Percentiles rank a stretch among this genome's conserved stretches.
Conservation (phyloP, 2,888 invertebrate genomes). For the Patella caerulea region DNA sequence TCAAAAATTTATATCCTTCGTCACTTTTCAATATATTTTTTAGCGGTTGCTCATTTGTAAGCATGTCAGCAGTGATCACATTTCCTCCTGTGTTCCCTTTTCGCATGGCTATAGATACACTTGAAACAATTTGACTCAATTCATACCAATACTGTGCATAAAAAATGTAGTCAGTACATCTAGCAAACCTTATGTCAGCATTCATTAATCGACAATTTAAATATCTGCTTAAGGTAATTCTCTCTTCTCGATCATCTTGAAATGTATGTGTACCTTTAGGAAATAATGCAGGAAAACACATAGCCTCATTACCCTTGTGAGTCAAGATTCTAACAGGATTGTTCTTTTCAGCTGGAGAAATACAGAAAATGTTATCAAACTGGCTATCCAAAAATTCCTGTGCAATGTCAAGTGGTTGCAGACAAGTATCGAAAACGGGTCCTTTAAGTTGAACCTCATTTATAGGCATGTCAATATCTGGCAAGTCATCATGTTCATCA, state of each 20-base stretch:
- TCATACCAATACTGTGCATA: slow-evolving; percentile 31
- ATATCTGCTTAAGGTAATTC: slow-evolving; percentile 20
- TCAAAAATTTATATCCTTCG: slow-evolving; percentile 22
- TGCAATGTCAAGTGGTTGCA: slow-evolving; percentile 32
- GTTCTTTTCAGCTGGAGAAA: slow-evolving; percentile 36
- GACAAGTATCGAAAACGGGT: slow-evolving; percentile 24
- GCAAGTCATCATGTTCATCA: neutral
- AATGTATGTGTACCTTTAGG: slow-evolving; percentile 23
- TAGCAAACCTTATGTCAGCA: slow-evolving; percentile 24
- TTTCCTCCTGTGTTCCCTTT: slow-evolving; percentile 20
- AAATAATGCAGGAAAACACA: slow-evolving; percentile 28
- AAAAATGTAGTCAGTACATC: slow-evolving; percentile 26
- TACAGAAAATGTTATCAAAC: slow-evolving; percentile 25
- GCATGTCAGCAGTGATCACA: slow-evolving; percentile 17
- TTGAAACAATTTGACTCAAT: slow-evolving; percentile 22
- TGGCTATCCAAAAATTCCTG: slow-evolving; percentile 25
- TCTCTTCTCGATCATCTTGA: slow-evolving; percentile 15
- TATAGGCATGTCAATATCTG: neutral
- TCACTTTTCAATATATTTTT: slow-evolving; percentile 12
- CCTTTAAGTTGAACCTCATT: neutral
- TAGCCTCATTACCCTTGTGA: slow-evolving; percentile 24
- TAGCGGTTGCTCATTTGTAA: slow-evolving; percentile 17
- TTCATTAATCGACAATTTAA: slow-evolving; percentile 22
- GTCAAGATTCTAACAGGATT: slow-evolving; percentile 24
- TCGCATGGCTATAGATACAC: slow-evolving; percentile 25